These are phyloP conservation scores for Mechanitis messenoides DNA, from an alignment of 2,888 invertebrate species.

Conservation along the genomic window DNA sequence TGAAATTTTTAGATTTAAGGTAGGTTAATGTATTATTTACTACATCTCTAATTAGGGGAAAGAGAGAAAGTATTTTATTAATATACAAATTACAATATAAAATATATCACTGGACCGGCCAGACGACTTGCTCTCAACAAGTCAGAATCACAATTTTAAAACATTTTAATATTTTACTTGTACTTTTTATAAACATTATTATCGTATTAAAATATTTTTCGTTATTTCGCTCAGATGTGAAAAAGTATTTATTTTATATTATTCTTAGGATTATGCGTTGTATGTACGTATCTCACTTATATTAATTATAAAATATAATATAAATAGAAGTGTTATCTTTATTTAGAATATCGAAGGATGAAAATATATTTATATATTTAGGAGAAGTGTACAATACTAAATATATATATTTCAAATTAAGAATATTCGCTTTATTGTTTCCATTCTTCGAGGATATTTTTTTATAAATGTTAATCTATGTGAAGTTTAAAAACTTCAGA, in stretches of 20 bases:
- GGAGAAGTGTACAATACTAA: neutral
- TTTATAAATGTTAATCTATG: neutral
- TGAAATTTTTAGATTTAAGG: too few species aligned
- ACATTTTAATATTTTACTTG: neutral
- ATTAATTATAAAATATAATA: neutral
- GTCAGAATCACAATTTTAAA: slow-evolving; percentile 1
- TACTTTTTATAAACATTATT: neutral
- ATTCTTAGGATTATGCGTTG: neutral
- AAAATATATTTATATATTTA: too few species aligned
- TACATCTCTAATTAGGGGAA: too few species aligned
- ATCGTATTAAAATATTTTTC: neutral
- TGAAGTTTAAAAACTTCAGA: neutral
- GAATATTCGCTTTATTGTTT: neutral
- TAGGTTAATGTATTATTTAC: too few species aligned
- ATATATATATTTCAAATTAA: neutral
- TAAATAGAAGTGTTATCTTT: neutral
- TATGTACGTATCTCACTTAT: neutral
- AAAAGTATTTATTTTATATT: too few species aligned
- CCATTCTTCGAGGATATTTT: neutral
- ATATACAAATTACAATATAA: too few species aligned
- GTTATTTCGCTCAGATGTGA: neutral
- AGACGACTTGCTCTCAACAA: neutral
- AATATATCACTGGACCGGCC: slow-evolving; percentile 2
- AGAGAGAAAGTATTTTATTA: too few species aligned
- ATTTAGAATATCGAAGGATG: too few species aligned